These are phyloP conservation scores for Podabrus alpinus DNA, from an alignment of 2,888 invertebrate genomes.

Conservation along the genomic window DNA sequence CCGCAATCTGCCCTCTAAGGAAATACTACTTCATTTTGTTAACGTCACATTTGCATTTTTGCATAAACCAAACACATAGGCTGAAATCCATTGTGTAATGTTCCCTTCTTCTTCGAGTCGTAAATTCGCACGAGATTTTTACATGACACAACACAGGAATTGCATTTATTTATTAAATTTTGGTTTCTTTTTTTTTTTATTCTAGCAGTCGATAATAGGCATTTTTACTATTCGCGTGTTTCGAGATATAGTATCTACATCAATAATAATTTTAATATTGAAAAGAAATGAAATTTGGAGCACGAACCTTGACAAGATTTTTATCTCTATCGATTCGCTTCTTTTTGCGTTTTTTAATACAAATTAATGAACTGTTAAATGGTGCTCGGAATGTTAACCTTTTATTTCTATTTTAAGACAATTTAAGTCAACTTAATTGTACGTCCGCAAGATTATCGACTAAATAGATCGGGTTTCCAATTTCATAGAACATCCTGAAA, in stretches of 20 bases:
- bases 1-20: slow-evolving; percentile 27
- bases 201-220: neutral
- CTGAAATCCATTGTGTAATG: slow-evolving; percentile 1
- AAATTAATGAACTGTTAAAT: neutral
- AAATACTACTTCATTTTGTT: slow-evolving; percentile 30
- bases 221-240: neutral
- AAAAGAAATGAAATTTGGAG: neutral
- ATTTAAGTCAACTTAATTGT: neutral
- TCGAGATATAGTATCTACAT: neutral
- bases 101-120: neutral
- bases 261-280: neutral
- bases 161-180: neutral
- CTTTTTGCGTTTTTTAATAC: neutral
- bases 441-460: neutral
- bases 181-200: neutral
- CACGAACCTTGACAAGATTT: neutral
- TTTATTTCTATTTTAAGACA: neutral
- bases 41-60: slow-evolving; percentile 28
- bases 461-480: neutral
- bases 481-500: neutral
- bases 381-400: neutral
- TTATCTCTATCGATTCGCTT: neutral
- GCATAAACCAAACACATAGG: slow-evolving; percentile 2
- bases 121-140: neutral
- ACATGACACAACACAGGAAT: neutral